These are phyloP conservation scores for Luffia ferchaultella DNA, from an alignment of 2,888 invertebrate genomes.

Conservation along the genomic window DNA sequence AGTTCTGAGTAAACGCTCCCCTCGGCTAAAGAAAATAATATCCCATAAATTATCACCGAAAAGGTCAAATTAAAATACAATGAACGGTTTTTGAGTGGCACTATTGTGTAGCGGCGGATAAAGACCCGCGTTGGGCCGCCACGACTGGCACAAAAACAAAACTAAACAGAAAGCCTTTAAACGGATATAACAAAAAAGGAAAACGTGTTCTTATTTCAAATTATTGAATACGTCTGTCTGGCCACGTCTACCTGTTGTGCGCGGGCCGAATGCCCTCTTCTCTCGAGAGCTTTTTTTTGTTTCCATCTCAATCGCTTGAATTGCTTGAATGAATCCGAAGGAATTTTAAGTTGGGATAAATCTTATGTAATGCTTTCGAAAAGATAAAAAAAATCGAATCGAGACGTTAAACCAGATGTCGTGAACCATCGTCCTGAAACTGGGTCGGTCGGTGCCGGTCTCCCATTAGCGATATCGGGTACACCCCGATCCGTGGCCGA, in stretches of 20 bases:
- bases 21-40: conserved; percentile 28
- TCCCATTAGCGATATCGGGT: conserved; percentile 6
- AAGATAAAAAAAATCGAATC: background rate
- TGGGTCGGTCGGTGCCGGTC: conserved; percentile 8
- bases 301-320: conserved; percentile 36
- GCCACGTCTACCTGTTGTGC: conserved; percentile 53
- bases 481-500: conserved; percentile 23
- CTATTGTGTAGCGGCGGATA: conserved; percentile 59
- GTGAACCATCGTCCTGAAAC: conserved; percentile 1
- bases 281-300: conserved; percentile 49
- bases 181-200: conserved; percentile 59
- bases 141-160: conserved; percentile 31
- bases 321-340: conserved; percentile 30
- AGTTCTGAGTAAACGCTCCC: conserved; percentile 54
- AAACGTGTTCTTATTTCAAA: conserved; percentile 62
- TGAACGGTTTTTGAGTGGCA: conserved; percentile 66
- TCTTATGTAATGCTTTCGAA: conserved; percentile 11
- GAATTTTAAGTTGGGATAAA: conserved; percentile 25
- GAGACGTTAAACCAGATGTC: conserved; percentile 7
- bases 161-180: conserved; percentile 64
- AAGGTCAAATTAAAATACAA: conserved; percentile 68
- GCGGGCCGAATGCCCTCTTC: conserved; percentile 17
- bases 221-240: conserved; percentile 61
- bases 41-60: conserved; percentile 65
- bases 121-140: conserved; percentile 12